Evolutionary conservation across 2,113 vertebrate genomes (phyloP), one percentile per base, ranked within the genome.

Genomic region (Zapus hudsonius): DNA sequence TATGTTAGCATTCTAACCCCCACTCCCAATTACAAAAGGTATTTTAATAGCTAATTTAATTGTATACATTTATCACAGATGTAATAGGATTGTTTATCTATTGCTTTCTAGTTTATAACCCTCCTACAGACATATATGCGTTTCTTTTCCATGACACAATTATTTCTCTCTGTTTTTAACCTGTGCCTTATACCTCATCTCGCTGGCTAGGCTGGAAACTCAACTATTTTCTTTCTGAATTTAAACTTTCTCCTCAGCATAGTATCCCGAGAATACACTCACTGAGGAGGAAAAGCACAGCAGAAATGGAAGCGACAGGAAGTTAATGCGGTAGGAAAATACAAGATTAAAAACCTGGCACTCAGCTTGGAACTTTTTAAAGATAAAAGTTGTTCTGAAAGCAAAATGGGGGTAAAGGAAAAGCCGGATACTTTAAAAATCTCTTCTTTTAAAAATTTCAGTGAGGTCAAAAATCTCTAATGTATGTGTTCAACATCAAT

Each of bases 301-400:
- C 29, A 82, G 22, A 7, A 40, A 92, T 85, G 67, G 89, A 94
- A 89, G 85, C 2, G 38, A 85, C 29, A 91, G 52, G 78, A 95
- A 96, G 4, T 8, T 40, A 96, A 33, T 85, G 40, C 4, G 47
- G 92, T 96, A 44, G 70, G 20, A 95, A 96, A 96, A 64, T 33
- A 80, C 0, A 25, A 79, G 64, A 93, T 55, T 75, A 92, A 97
- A 97, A 52, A 69, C 89, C n/a, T 91, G 55, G 69, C 76, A 83
- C 66, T 78, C n/a, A 89, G 59, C 72, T 94, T 91, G 79, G 1
- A 10, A 73, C 3, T 79, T 33, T 85, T 94, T 90, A 44, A n/a
- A 95, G 55, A 40, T 86, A 95, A 94, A 75, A 91, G 94, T 87
- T 23, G 12, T 75, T 95, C 84, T 89, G 1, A 31, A 96, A 42